Percentiles rank a stretch among this genome's conserved stretches.
Evolutionary conservation across 2,113 vertebrate species (phyloP).

Genomic region (Progne subis): DNA sequence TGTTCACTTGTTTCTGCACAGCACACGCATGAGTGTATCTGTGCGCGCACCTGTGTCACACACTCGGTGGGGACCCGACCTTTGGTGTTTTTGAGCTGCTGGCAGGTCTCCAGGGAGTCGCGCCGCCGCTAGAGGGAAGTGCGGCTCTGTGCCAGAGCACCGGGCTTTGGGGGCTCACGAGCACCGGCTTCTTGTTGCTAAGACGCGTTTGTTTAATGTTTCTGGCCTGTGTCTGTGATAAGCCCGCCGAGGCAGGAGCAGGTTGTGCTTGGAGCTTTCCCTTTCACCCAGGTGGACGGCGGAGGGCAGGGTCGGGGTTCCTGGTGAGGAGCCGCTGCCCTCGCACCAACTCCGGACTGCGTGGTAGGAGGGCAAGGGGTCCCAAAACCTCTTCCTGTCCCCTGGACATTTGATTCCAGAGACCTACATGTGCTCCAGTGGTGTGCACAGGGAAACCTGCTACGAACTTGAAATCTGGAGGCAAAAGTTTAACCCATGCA

Average conservation of each 20-base stretch:
- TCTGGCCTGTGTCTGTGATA: neutral
- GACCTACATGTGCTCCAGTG: neutral
- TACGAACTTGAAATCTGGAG: neutral
- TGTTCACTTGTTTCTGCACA: neutral
- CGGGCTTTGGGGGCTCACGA: neutral
- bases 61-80: fast-evolving
- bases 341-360: fast-evolving
- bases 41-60: fast-evolving
- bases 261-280: neutral
- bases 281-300: conserved; percentile 15
- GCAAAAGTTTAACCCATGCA: neutral
- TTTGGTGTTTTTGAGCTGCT: fast-evolving
- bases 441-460: neutral
- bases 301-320: neutral
- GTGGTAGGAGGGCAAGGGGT: fast-evolving
- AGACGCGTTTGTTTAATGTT: neutral
- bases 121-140: neutral
- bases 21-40: fast-evolving
- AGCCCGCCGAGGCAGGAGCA: neutral
- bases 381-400: fast-evolving
- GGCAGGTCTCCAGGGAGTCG: fast-evolving
- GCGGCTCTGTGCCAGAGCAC: neutral
- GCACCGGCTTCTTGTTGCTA: neutral
- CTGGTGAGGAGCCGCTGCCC: neutral
- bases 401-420: neutral